Conservation (phyloP, 1,140 invertebrate species). For the Heterodera schachtii region DNA sequence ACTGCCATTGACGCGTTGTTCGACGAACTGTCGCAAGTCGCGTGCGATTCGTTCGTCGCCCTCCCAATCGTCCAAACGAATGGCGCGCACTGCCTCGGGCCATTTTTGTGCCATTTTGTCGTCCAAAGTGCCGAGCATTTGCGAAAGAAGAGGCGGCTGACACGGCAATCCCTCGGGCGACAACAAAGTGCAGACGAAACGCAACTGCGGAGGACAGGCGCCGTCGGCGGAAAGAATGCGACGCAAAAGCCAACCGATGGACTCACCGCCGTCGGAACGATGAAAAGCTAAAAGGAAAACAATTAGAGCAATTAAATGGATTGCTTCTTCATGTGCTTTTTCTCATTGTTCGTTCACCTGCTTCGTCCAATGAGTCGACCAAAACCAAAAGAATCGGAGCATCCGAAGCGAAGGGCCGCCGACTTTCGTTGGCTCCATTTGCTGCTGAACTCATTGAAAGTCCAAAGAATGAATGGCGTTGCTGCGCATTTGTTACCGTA, state of each 20-base stretch:
- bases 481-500: not conserved
- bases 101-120: not conserved
- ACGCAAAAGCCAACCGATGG: slow-evolving; percentile 46
- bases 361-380: slow-evolving; percentile 47
- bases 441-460: not conserved
- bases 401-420: not conserved
- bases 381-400: slow-evolving; percentile 21
- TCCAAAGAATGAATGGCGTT: not conserved
- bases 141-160: slow-evolving; percentile 4
- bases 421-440: not conserved
- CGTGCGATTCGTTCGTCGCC: slow-evolving; percentile 50
- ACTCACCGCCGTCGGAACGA: slow-evolving; percentile 50
- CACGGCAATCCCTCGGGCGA: slow-evolving; percentile 10
- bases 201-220: slow-evolving; percentile 38
- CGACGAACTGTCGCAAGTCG: slow-evolving; percentile 77
- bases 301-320: not conserved
- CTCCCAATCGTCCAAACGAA: slow-evolving; percentile 50
- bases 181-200: slow-evolving; percentile 40
- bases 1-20: slow-evolving; percentile 78
- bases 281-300: slow-evolving; percentile 31
- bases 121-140: slow-evolving; percentile 2
- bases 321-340: too few species aligned
- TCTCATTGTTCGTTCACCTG: slow-evolving; percentile 3
- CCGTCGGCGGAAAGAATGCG: not conserved
- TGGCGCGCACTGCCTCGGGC: slow-evolving; percentile 15